phyloP scores from a whole-genome alignment of 2,888 invertebrate species.

The Nineta flava region DNA sequence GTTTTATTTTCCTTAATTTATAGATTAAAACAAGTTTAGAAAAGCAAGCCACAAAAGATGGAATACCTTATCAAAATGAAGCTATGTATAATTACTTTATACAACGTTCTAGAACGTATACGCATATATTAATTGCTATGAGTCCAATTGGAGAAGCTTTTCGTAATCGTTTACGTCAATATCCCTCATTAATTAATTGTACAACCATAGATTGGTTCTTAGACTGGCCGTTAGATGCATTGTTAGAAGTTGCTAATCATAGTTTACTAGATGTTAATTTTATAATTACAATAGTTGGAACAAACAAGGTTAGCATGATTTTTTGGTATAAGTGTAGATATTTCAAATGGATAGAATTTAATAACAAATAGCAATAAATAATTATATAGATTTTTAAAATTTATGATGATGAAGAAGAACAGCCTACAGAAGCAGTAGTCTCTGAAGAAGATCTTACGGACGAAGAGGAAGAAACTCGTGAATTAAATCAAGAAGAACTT shows the following conservation, averaged over 20 bases:
- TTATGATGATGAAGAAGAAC: no score
- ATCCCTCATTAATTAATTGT: slow-evolving; percentile 74
- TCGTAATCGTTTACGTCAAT: slow-evolving; percentile 69
- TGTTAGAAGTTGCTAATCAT: slow-evolving; percentile 77
- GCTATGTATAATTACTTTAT: slow-evolving; percentile 60
- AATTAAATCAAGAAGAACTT: slow-evolving; percentile 36
- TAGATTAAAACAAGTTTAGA: slow-evolving; percentile 44
- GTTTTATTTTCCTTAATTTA: slow-evolving; percentile 9
- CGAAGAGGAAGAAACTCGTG: not conserved
- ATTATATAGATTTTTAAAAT: no score
- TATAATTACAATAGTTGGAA: slow-evolving; percentile 49
- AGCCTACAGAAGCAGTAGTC: no score
- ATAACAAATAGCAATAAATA: no score
- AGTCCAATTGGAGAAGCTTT: slow-evolving; percentile 79
- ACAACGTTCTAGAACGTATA: slow-evolving; percentile 53
- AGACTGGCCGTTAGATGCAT: slow-evolving; percentile 76
- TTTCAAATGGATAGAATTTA: no score
- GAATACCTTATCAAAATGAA: slow-evolving; percentile 46
- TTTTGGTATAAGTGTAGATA: no score
- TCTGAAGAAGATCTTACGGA: not conserved
- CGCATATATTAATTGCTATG: slow-evolving; percentile 74
- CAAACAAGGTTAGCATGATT: slow-evolving; percentile 27
- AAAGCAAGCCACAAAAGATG: slow-evolving; percentile 37
- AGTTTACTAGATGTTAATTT: slow-evolving; percentile 60
- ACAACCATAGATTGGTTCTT: slow-evolving; percentile 84